phyloP scores from a whole-genome alignment of 2,113 vertebrate species.

The Ramphastos sulfuratus region DNA sequence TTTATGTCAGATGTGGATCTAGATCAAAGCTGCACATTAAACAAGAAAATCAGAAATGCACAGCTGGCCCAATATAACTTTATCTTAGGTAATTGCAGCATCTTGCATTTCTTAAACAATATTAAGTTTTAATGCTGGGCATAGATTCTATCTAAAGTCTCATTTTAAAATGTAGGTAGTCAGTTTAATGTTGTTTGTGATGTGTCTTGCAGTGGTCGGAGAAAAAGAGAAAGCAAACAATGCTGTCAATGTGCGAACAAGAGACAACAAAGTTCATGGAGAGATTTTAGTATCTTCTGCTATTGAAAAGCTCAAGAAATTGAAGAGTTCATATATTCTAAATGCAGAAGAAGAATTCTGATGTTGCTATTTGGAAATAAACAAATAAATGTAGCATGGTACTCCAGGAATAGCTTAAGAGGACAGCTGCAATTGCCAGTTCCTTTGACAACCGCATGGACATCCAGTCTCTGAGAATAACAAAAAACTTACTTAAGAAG shows the following conservation, averaged over 20 bases:
- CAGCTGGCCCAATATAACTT: conserved; percentile 96
- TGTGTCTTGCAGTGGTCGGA: conserved; percentile 86
- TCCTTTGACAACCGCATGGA: not conserved
- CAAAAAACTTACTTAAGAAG: not conserved
- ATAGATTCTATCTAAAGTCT: not conserved
- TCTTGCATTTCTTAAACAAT: not conserved
- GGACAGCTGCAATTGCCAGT: not conserved
- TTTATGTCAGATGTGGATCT: conserved; percentile 93
- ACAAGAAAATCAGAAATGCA: conserved; percentile 94
- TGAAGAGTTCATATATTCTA: conserved; percentile 78
- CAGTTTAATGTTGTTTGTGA: not conserved
- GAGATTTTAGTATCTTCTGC: conserved; percentile 81
- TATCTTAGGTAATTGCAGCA: conserved; percentile 85
- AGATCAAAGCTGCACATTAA: conserved; percentile 88
- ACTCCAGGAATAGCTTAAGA: not conserved
- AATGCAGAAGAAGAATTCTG: conserved; percentile 91
- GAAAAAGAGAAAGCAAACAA: conserved; percentile 89
- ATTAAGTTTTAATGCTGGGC: not conserved
- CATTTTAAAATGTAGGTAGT: not conserved
- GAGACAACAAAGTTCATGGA: conserved; percentile 94
- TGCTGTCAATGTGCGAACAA: conserved; percentile 88
- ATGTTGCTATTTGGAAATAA: conserved; percentile 9
- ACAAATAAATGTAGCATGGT: not conserved
- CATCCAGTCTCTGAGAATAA: rapidly evolving
- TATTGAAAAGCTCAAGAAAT: conserved; percentile 82